Evolutionary conservation across 64 coral and sea anemone genomes (phyloP).

Genomic region (Orbicella faveolata): DNA sequence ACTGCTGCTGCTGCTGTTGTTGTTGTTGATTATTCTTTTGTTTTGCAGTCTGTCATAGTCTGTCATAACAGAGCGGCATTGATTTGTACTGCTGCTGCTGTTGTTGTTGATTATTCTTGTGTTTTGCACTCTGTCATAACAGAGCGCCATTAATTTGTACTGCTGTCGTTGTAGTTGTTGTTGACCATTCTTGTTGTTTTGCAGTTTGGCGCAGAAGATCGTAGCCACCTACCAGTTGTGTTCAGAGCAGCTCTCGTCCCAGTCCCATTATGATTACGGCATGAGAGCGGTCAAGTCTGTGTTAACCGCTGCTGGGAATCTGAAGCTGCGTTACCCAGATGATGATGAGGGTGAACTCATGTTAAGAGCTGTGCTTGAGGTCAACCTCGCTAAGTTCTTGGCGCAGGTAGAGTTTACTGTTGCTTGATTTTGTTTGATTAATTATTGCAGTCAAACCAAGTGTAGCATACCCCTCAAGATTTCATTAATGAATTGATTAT

Average conservation of each 20-base stretch:
- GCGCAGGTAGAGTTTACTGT: conserved; percentile 65
- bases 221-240: conserved; percentile 94
- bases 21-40: neutral
- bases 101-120: too few relatives aligned
- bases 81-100: too few relatives aligned
- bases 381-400: conserved; percentile 98
- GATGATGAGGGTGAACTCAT: conserved; percentile 97
- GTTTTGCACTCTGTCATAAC: too few relatives aligned
- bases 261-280: conserved; percentile 99
- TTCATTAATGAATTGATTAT: too few relatives aligned
- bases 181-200: neutral
- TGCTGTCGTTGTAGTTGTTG: neutral
- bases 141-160: too few relatives aligned
- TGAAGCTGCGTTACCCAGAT: conserved; percentile 91
- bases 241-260: conserved; percentile 99
- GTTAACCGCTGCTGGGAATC: conserved; percentile 95
- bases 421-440: neutral
- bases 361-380: conserved; percentile 93
- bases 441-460: neutral
- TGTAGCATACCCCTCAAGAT: too few relatives aligned
- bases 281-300: conserved; percentile 99
- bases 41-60: too few relatives aligned
- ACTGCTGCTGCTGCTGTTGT: neutral
- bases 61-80: too few relatives aligned
- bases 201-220: conserved; percentile 96